These are phyloP conservation scores for Maniola jurtina DNA, from an alignment of 1,140 invertebrate genomes.

Conservation along the genomic window DNA sequence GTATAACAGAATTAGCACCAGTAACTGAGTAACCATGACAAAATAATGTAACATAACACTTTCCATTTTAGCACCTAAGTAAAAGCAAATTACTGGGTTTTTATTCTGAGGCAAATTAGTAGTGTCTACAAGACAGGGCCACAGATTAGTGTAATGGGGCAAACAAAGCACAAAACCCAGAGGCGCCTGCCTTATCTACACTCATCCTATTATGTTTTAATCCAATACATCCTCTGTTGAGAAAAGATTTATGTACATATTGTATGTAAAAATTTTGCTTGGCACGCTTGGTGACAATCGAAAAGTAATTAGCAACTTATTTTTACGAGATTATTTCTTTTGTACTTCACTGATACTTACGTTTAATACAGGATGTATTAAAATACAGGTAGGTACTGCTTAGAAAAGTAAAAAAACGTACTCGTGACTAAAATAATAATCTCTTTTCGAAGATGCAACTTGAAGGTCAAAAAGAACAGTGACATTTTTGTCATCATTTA, in stretches of 20 bases:
- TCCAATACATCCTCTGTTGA: neutral
- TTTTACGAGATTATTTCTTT: neutral
- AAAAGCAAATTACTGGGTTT: too few species aligned
- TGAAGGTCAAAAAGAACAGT: too few species aligned
- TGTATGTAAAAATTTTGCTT: neutral
- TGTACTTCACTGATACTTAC: neutral
- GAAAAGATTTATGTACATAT: neutral
- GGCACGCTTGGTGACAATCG: neutral
- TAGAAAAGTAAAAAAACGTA: neutral
- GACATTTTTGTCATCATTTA: too few species aligned
- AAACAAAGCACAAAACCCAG: slow-evolving; percentile 19
- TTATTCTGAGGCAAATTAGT: slow-evolving; percentile 18
- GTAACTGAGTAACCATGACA: neutral
- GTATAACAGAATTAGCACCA: neutral
- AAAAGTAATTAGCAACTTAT: slow-evolving; percentile 1
- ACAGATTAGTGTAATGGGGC: slow-evolving; percentile 29
- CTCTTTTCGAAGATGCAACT: neutral
- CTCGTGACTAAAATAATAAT: neutral
- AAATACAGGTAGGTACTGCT: neutral
- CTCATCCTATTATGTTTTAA: slow-evolving; percentile 45
- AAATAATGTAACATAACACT: neutral
- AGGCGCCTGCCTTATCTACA: slow-evolving; percentile 41
- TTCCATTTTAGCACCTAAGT: slow-evolving; percentile 7
- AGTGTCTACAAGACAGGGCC: slow-evolving; percentile 21
- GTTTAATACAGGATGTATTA: neutral